Conservation (phyloP, 2,797 vertebrate genomes). For the Xiphorhynchus erythropygius region DNA sequence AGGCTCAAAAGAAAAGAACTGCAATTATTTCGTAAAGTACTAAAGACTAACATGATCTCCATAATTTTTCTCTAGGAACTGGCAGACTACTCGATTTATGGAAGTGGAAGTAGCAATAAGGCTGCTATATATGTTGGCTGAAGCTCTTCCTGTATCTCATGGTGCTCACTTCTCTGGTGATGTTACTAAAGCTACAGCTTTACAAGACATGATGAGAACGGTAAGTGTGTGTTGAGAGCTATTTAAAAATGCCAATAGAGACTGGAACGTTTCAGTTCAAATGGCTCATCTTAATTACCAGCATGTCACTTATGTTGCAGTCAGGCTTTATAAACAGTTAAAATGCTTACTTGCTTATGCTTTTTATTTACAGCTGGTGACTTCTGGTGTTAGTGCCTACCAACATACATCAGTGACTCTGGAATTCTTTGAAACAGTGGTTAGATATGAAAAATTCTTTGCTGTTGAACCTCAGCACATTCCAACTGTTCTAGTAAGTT, state of each 20-base stretch:
- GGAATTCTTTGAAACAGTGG: conserved; percentile 97
- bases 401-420: conserved; percentile 92
- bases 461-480: conserved; percentile 95
- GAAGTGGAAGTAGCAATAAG: conserved; percentile 96
- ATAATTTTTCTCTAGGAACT: conserved; percentile 77
- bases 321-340: background rate
- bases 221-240: conserved; percentile 73
- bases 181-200: conserved; percentile 87
- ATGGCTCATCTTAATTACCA: background rate
- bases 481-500: conserved; percentile 91
- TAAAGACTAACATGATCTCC: background rate
- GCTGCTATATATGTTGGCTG: conserved; percentile 95
- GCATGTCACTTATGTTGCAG: background rate
- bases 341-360: conserved; percentile 19
- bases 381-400: conserved; percentile 91
- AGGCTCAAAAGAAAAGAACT: background rate
- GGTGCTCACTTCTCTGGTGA: conserved; percentile 96
- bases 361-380: conserved; percentile 84
- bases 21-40: background rate
- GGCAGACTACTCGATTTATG: conserved; percentile 91
- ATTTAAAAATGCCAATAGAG: background rate
- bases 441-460: conserved; percentile 98
- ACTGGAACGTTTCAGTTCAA: background rate
- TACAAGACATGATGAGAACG: conserved; percentile 98
- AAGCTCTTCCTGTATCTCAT: conserved; percentile 93